A percentile compares a stretch with the other conserved stretches of the same genome.
Conservation (phyloP, 2,113 vertebrate genomes). For the Alethe castanea region DNA sequence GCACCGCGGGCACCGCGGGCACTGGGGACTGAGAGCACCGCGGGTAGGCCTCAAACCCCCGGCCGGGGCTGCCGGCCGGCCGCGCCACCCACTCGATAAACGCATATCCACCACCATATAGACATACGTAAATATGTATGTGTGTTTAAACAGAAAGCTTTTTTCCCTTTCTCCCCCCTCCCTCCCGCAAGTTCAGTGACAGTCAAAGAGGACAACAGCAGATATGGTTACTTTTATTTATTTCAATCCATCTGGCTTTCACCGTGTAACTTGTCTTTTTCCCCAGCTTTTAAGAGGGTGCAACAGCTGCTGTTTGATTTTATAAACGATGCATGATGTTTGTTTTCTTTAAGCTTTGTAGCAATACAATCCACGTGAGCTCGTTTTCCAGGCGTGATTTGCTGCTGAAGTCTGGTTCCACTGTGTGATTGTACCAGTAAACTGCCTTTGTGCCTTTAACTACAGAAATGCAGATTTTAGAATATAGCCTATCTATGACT, state of each 20-base stretch:
- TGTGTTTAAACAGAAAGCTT: background rate
- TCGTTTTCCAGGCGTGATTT: background rate
- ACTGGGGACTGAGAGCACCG: background rate
- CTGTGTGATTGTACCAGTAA: background rate
- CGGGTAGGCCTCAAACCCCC: background rate
- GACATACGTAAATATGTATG: fast-evolving
- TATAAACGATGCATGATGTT: background rate
- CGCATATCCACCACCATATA: fast-evolving
- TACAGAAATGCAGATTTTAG: background rate
- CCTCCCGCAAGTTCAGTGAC: fast-evolving
- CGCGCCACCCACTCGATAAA: fast-evolving
- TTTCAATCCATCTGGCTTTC: background rate
- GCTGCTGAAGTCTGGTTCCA: background rate
- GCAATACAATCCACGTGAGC: fast-evolving
- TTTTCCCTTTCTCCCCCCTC: fast-evolving
- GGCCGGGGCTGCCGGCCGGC: background rate
- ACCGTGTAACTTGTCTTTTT: background rate
- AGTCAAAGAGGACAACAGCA: background rate
- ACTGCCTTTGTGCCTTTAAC: background rate
- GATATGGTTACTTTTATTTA: no score
- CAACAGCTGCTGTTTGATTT: background rate
- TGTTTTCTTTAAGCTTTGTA: background rate
- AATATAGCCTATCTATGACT: background rate
- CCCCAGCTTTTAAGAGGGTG: background rate
- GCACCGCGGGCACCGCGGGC: background rate